Percentiles rank a stretch among this genome's conserved stretches.
Evolutionary conservation across 2,113 vertebrate genomes (phyloP).

Genomic region (Lethenteron reissneri): DNA sequence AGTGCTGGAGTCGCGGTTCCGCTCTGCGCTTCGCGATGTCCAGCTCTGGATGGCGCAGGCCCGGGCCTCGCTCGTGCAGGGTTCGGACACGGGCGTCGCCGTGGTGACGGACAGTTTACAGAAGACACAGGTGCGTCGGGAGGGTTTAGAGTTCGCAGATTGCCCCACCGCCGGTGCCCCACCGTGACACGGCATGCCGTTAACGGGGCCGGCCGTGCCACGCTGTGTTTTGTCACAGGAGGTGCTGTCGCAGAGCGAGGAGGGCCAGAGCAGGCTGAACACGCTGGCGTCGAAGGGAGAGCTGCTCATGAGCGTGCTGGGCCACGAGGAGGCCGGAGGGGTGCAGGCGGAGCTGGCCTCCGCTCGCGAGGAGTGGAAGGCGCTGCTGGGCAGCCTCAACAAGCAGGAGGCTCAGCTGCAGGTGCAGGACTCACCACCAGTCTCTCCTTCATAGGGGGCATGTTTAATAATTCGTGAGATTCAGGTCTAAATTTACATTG

Average conservation of each 20-base stretch:
- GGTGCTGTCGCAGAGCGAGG: constrained; percentile 66
- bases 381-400: constrained; percentile 52
- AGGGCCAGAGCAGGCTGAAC: constrained; percentile 60
- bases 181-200: too few species aligned
- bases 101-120: too few species aligned
- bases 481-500: too few species aligned
- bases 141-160: too few species aligned
- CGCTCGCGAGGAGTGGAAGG: constrained; percentile 68
- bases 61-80: constrained; percentile 4
- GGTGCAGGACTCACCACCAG: constrained; percentile 22
- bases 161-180: too few species aligned
- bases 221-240: constrained; percentile 28
- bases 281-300: constrained; percentile 49
- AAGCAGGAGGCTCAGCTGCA: constrained; percentile 53
- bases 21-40: constrained; percentile 50
- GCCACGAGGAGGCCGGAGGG: constrained; percentile 41
- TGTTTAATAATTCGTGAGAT: too few species aligned
- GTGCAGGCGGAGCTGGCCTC: constrained; percentile 39
- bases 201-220: too few species aligned
- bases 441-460: too few species aligned
- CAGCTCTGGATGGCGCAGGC: constrained; percentile 86
- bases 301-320: constrained; percentile 43
- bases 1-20: constrained; percentile 67
- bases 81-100: neutral
- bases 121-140: too few species aligned